Conservation (phyloP, 2,888 invertebrate genomes). For the Cantharis rufa region DNA sequence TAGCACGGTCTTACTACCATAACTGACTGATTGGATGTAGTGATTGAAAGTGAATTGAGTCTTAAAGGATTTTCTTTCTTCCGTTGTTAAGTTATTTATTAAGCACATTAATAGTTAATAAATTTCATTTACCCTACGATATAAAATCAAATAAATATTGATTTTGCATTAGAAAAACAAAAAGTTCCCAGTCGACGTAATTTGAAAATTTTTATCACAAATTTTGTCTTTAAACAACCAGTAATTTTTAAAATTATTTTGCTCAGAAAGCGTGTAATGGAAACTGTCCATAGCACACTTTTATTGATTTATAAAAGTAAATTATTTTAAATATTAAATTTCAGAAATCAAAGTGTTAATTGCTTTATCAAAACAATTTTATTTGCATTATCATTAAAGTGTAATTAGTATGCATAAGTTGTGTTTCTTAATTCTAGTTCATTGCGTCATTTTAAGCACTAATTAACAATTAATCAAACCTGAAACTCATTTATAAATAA, state of each 20-base stretch:
- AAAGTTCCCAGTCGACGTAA: background rate
- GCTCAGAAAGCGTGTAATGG: background rate
- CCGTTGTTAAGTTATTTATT: constrained; percentile 4
- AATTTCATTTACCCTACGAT: background rate
- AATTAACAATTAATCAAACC: constrained; percentile 3
- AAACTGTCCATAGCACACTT: background rate
- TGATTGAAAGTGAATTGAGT: constrained; percentile 22
- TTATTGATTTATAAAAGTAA: background rate
- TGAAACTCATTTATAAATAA: constrained; percentile 2
- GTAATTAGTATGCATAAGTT: background rate
- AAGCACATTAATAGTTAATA: background rate
- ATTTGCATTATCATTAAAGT: background rate
- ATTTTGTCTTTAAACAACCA: background rate
- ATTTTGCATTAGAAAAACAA: background rate
- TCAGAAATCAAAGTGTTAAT: background rate
- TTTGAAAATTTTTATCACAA: background rate
- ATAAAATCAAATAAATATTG: background rate
- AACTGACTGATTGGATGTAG: constrained; percentile 28
- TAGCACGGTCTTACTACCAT: constrained; percentile 23
- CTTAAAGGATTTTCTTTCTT: constrained; percentile 8
- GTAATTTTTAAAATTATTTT: background rate
- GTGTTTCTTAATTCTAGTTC: background rate
- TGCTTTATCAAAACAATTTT: background rate
- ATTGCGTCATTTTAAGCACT: background rate
- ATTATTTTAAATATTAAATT: background rate